Evolutionary conservation across 2,888 invertebrate species (phyloP).

Genomic region (Ophion ellenae): DNA sequence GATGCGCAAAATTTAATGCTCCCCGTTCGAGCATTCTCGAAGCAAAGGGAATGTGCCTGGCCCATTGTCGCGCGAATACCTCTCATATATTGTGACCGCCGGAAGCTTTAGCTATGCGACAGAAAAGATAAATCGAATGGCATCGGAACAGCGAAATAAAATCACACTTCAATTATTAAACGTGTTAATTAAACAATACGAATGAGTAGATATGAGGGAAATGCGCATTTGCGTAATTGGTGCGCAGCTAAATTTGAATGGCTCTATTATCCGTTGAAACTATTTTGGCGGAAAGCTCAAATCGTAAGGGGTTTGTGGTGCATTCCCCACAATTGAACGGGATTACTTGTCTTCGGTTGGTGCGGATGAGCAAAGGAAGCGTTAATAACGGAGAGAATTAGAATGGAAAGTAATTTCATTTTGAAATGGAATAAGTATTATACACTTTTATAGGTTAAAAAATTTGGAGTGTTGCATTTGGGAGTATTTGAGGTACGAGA

Average conservation of each 20-base stretch:
- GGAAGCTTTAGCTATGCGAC: not conserved
- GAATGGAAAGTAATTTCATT: too few species aligned
- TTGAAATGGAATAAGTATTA: too few species aligned
- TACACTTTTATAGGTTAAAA: too few species aligned
- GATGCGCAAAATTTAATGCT: constrained; percentile 36
- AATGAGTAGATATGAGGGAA: too few species aligned
- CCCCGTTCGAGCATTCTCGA: constrained; percentile 15
- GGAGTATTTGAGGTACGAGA: too few species aligned
- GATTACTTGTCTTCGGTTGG: too few species aligned
- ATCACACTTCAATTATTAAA: not conserved
- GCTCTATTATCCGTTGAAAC: not conserved
- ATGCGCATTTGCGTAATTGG: not conserved
- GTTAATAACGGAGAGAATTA: too few species aligned
- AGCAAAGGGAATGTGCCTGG: constrained; percentile 10
- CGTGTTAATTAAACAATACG: not conserved
- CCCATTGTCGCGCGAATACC: constrained; percentile 10
- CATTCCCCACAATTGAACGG: too few species aligned
- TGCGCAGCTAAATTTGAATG: not conserved
- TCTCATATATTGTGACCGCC: constrained; percentile 15
- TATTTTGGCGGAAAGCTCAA: too few species aligned
- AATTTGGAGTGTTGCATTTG: too few species aligned
- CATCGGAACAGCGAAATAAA: not conserved
- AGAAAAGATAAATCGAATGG: not conserved
- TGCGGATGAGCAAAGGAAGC: too few species aligned
- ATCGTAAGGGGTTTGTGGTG: too few species aligned